A percentile compares a stretch with the other conserved stretches of the same genome.
Conservation (phyloP, 2,888 invertebrate genomes). For the Selenia dentaria region DNA sequence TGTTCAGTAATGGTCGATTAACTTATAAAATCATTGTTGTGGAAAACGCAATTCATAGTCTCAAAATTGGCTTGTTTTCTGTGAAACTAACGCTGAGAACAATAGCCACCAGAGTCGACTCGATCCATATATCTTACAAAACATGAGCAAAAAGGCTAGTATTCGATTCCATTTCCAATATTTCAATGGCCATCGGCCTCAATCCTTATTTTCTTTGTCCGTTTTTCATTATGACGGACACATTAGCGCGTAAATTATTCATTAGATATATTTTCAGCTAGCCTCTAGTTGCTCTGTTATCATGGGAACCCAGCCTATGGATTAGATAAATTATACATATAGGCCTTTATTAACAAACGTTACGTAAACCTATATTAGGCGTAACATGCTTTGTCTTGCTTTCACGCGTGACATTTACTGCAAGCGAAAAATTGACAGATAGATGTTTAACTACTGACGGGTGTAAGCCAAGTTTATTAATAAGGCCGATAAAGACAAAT, state of each 20-base stretch:
- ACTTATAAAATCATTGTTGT: slow-evolving; percentile 37
- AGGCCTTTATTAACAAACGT: too few relatives aligned
- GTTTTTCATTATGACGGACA: slow-evolving; percentile 11
- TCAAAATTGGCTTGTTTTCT: slow-evolving; percentile 41
- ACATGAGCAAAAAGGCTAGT: slow-evolving; percentile 29
- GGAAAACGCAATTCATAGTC: slow-evolving; percentile 34
- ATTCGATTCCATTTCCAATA: slow-evolving; percentile 25
- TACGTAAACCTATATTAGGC: too few relatives aligned
- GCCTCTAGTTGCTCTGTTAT: too few relatives aligned
- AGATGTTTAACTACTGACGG: too few relatives aligned
- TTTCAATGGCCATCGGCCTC: slow-evolving; percentile 14
- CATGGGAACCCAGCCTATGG: too few relatives aligned
- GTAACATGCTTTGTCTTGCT: too few relatives aligned
- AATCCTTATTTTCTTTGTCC: slow-evolving; percentile 15
- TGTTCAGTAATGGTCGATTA: slow-evolving; percentile 25
- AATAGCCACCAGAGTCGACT: slow-evolving; percentile 40
- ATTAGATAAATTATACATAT: too few relatives aligned
- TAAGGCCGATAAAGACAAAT: too few relatives aligned
- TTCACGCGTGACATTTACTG: too few relatives aligned
- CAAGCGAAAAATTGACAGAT: too few relatives aligned
- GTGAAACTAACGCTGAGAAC: slow-evolving; percentile 46
- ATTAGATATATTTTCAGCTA: too few relatives aligned
- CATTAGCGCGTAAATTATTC: background rate
- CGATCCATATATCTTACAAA: slow-evolving; percentile 31
- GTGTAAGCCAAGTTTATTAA: too few relatives aligned